Evolutionary conservation across 35 echinoderm and acorn worm genomes (phyloP).

Genomic region (Holothuria glaberrima): DNA sequence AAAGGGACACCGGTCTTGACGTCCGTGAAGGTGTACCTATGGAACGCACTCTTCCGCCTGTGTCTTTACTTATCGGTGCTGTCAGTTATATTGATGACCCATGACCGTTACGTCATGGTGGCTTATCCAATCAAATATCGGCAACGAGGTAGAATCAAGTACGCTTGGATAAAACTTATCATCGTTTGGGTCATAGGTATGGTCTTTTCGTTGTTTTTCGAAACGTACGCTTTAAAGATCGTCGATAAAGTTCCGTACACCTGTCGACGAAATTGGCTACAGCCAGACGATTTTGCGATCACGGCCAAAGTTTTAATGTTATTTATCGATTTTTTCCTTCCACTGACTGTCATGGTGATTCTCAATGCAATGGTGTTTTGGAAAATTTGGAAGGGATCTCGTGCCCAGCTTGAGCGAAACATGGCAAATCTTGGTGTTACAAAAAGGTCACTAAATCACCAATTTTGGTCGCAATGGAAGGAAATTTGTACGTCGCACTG

Average conservation of each 20-base stretch:
- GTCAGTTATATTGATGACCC: conserved; percentile 26
- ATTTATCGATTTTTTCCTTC: conserved; percentile 10
- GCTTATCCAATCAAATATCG: conserved; percentile 45
- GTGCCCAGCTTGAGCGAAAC: conserved; percentile 1
- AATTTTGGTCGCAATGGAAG: conserved; percentile 21
- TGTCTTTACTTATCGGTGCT: conserved; percentile 30
- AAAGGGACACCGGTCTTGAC: background rate
- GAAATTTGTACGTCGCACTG: background rate
- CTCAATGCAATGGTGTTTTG: conserved; percentile 33
- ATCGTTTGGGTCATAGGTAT: conserved; percentile 24
- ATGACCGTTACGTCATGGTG: conserved; percentile 50
- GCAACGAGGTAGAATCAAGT: background rate
- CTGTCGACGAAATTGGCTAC: conserved; percentile 10
- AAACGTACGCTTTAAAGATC: conserved; percentile 28
- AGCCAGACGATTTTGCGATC: background rate
- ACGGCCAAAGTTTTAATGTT: background rate
- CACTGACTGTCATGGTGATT: background rate
- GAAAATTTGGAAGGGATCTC: conserved; percentile 46
- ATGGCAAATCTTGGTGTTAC: conserved; percentile 42
- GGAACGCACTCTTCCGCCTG: conserved; percentile 38
- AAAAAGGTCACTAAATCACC: background rate
- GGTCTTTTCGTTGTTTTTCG: conserved; percentile 5
- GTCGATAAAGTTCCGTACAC: background rate
- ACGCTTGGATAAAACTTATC: conserved; percentile 26
- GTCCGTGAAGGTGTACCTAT: background rate